A percentile compares a stretch with the other conserved stretches of the same genome.
These are phyloP conservation scores for Aldrovandia affinis DNA, from an alignment of 2,797 vertebrate species.

Conservation along the genomic window DNA sequence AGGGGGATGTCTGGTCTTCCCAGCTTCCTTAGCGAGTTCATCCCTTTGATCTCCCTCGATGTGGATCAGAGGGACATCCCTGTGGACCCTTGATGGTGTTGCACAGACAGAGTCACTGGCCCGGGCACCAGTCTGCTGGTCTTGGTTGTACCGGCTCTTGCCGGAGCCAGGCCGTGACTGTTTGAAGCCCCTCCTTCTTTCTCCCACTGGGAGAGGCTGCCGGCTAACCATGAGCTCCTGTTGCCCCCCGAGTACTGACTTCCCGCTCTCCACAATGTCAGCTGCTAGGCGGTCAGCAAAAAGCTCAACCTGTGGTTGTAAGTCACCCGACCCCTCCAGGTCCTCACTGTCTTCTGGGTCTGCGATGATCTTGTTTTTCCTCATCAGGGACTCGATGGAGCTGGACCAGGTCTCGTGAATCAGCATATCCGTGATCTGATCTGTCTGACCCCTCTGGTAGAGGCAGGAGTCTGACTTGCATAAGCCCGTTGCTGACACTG, in stretches of 20 bases:
- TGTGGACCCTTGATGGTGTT: slow-evolving; percentile 60
- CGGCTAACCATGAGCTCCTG: slow-evolving; percentile 66
- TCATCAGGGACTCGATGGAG: slow-evolving; percentile 95
- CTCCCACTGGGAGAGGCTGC: slow-evolving; percentile 59
- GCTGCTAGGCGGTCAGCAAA: slow-evolving; percentile 80
- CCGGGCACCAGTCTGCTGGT: slow-evolving; percentile 54
- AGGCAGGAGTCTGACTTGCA: slow-evolving; percentile 97
- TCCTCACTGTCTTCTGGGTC: slow-evolving; percentile 76
- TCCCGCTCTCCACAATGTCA: slow-evolving; percentile 82
- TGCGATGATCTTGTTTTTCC: slow-evolving; percentile 93
- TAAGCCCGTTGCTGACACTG: slow-evolving; percentile 79
- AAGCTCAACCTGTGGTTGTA: slow-evolving; percentile 76
- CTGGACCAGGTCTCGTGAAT: slow-evolving; percentile 96
- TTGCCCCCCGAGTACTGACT: slow-evolving; percentile 69
- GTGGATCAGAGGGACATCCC: slow-evolving; percentile 95
- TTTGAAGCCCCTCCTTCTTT: slow-evolving; percentile 68
- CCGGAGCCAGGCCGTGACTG: slow-evolving; percentile 65
- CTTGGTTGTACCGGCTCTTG: slow-evolving; percentile 60
- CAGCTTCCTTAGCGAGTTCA: slow-evolving; percentile 60
- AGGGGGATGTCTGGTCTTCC: slow-evolving; percentile 45
- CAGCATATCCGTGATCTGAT: slow-evolving; percentile 92
- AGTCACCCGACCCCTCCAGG: slow-evolving; percentile 68
- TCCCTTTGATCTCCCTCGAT: slow-evolving; percentile 91
- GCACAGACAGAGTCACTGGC: slow-evolving; percentile 48
- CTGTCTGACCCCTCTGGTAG: slow-evolving; percentile 84